Conservation (phyloP, 2,113 vertebrate species). For the Chaenogobius annularis region DNA sequence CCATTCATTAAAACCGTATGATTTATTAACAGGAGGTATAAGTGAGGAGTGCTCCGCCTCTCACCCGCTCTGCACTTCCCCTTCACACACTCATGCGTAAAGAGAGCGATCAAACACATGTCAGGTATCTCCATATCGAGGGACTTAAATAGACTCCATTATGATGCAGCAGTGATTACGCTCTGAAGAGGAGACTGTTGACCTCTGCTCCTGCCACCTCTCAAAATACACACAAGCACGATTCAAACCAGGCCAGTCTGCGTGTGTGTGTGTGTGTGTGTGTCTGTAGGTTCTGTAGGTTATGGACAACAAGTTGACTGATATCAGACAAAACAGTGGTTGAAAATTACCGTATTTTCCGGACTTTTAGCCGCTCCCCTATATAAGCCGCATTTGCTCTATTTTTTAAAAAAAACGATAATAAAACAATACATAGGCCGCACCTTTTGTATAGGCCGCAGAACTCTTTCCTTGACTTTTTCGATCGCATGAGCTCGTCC, state of each 20-base stretch:
- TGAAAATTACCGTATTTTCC: no score
- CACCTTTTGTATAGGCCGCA: no score
- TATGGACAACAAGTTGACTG: no score
- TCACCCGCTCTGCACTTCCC: neutral
- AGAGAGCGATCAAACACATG: slow-evolving; percentile 55
- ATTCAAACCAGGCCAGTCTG: slow-evolving; percentile 21
- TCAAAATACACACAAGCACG: slow-evolving; percentile 16
- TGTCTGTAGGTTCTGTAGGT: no score
- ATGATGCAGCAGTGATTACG: slow-evolving; percentile 53
- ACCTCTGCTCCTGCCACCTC: slow-evolving; percentile 46
- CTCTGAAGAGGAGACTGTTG: slow-evolving; percentile 21
- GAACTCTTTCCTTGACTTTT: no score
- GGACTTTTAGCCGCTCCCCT: no score
- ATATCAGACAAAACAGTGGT: no score
- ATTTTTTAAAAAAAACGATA: no score
- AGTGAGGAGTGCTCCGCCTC: neutral
- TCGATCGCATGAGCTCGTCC: no score
- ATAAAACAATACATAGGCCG: no score
- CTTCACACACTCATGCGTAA: slow-evolving; percentile 14
- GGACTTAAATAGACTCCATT: slow-evolving; percentile 66
- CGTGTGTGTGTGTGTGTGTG: no score
- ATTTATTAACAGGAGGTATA: slow-evolving; percentile 13
- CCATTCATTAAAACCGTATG: slow-evolving; percentile 7
- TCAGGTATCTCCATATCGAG: slow-evolving; percentile 68
- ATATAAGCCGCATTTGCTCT: no score